Conservation (phyloP, 2,113 vertebrate genomes). For the Callionymus lyra region DNA sequence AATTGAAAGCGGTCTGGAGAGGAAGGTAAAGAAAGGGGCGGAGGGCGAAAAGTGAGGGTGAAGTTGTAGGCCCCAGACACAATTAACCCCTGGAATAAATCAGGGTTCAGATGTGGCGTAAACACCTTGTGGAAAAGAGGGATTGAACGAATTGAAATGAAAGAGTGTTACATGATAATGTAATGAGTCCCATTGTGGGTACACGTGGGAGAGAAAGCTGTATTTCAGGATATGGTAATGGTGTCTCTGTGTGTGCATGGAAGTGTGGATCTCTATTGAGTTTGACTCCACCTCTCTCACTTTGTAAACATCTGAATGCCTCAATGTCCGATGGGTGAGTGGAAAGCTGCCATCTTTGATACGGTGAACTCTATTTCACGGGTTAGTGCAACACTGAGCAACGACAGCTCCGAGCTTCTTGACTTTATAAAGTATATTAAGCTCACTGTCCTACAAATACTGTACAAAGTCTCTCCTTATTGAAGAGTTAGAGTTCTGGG, state of each 20-base stretch:
- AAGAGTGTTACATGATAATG: slow-evolving; percentile 17
- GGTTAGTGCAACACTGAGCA: slow-evolving; percentile 43
- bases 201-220: slow-evolving; percentile 1
- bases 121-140: slow-evolving; percentile 17
- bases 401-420: slow-evolving; percentile 15
- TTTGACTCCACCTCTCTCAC: slow-evolving; percentile 20
- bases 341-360: slow-evolving; percentile 32
- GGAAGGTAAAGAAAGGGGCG: slow-evolving; percentile 11
- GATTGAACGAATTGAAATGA: slow-evolving; percentile 6
- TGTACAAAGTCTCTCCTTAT: too few species aligned
- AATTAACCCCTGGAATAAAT: slow-evolving; percentile 42
- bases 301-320: slow-evolving; percentile 33
- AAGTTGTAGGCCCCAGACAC: slow-evolving; percentile 25
- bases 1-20: slow-evolving; percentile 41
- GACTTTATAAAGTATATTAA: slow-evolving; percentile 26
- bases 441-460: slow-evolving; percentile 4
- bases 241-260: not conserved
- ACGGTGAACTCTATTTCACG: slow-evolving; percentile 59
- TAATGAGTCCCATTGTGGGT: slow-evolving; percentile 16
- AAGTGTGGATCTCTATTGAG: slow-evolving; percentile 10
- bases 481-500: too few species aligned
- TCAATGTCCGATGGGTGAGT: slow-evolving; percentile 25
- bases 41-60: slow-evolving; percentile 13
- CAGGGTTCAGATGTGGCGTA: slow-evolving; percentile 27
- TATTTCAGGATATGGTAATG: slow-evolving; percentile 4